phyloP scores from a whole-genome alignment of 2,113 vertebrate species.

The Tiliqua scincoides region DNA sequence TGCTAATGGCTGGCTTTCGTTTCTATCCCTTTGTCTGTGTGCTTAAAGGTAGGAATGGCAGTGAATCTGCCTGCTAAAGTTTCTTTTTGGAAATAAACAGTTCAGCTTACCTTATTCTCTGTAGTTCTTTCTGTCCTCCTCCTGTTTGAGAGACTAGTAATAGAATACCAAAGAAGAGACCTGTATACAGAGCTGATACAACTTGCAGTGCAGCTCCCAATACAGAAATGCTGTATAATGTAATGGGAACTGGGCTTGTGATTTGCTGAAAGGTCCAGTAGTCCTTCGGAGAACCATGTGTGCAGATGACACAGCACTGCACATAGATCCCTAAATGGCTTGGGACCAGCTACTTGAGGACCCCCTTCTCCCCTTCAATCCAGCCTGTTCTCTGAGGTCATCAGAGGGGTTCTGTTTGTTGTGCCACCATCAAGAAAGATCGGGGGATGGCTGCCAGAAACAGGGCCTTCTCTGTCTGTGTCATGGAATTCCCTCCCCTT shows the following conservation, averaged over 20 bases:
- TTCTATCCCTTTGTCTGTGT: not conserved
- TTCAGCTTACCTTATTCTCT: not conserved
- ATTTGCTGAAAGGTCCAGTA: not conserved
- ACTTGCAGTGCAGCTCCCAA: not conserved
- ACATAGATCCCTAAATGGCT: no score
- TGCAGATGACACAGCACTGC: not conserved
- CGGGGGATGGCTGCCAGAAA: no score
- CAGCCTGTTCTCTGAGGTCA: no score
- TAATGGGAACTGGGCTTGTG: not conserved
- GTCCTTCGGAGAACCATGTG: not conserved
- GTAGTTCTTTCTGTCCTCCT: not conserved
- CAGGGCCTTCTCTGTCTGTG: no score
- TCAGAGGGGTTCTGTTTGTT: no score
- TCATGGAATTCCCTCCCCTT: no score
- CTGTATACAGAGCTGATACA: slow-evolving; percentile 4
- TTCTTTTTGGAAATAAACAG: not conserved
- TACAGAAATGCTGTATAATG: not conserved
- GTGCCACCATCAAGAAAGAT: no score
- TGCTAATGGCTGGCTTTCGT: not conserved
- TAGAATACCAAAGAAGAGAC: not conserved
- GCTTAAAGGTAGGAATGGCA: not conserved
- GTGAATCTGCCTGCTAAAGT: not conserved
- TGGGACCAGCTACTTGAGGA: no score
- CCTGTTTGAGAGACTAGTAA: not conserved
- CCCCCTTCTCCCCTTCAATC: no score